A percentile compares a stretch with the other conserved stretches of the same genome.
Evolutionary conservation across 2,113 vertebrate species (phyloP).

Genomic region (Crotalus helleri): DNA sequence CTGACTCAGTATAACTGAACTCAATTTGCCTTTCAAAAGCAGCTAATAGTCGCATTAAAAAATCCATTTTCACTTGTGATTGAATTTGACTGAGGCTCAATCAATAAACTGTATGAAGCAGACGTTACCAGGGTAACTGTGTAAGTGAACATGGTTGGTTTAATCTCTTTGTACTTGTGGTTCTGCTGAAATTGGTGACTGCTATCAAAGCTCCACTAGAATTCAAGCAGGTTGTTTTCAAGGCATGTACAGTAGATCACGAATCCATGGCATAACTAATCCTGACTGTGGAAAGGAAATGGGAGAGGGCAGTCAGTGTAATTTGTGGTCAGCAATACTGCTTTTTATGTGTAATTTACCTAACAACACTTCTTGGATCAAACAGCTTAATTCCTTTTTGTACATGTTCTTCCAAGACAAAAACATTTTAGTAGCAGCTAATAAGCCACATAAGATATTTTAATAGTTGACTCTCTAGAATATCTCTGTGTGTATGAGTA

Average conservation of each 20-base stretch:
- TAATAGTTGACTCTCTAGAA: background rate
- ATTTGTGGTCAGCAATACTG: background rate
- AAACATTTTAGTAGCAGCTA: background rate
- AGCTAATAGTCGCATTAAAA: constrained; percentile 79
- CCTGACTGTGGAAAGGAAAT: background rate
- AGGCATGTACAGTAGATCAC: background rate
- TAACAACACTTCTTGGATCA: too few species aligned
- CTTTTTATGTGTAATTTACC: background rate
- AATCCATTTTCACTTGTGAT: constrained; percentile 77
- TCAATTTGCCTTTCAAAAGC: constrained; percentile 79
- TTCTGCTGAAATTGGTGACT: background rate
- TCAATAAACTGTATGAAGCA: constrained; percentile 54
- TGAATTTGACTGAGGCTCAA: constrained; percentile 72
- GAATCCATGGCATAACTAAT: background rate
- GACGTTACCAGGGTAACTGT: constrained; percentile 55
- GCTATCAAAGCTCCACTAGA: constrained; percentile 9
- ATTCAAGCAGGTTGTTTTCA: background rate
- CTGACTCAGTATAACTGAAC: constrained; percentile 65
- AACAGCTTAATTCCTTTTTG: background rate
- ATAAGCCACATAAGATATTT: background rate
- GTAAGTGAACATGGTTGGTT: constrained; percentile 11
- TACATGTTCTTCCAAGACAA: background rate
- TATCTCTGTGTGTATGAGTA: background rate
- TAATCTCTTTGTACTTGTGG: constrained; percentile 35
- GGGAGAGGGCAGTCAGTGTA: background rate